These are phyloP conservation scores for Oreamnos americanus DNA, from an alignment of 2,113 vertebrate species.

Conservation along the genomic window DNA sequence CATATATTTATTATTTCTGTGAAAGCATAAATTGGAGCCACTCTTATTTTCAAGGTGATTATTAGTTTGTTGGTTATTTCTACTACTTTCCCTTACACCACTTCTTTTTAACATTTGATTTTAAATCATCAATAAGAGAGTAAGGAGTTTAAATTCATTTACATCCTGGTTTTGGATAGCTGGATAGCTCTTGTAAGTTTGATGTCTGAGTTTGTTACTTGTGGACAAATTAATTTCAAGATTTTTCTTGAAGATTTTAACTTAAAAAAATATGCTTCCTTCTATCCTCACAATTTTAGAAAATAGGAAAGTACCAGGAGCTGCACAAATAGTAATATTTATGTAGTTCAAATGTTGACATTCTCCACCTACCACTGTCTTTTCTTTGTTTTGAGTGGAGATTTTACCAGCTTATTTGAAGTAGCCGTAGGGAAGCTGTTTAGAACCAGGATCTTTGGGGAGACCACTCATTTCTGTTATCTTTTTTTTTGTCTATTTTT, in stretches of 20 bases:
- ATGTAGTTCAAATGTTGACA: not conserved
- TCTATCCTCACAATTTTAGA: not conserved
- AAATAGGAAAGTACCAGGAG: not conserved
- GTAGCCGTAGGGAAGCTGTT: not conserved
- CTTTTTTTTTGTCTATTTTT: fast-evolving
- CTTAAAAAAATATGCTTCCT: not conserved
- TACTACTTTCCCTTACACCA: not conserved
- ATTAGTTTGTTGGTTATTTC: not conserved
- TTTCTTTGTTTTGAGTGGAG: not conserved
- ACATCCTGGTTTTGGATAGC: not conserved
- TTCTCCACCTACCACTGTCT: not conserved
- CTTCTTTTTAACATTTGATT: not conserved
- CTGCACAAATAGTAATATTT: not conserved
- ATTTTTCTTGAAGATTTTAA: not conserved
- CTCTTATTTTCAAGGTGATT: not conserved
- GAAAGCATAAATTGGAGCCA: not conserved
- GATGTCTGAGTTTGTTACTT: not conserved
- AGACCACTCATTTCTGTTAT: not conserved
- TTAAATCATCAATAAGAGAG: not conserved
- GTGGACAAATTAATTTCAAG: not conserved
- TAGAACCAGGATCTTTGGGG: not conserved
- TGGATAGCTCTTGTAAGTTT: not conserved
- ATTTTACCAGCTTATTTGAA: not conserved
- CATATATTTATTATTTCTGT: not conserved
- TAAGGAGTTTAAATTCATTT: not conserved